phyloP scores from a whole-genome alignment of 2,888 invertebrate genomes.

The Zygaena filipendulae region DNA sequence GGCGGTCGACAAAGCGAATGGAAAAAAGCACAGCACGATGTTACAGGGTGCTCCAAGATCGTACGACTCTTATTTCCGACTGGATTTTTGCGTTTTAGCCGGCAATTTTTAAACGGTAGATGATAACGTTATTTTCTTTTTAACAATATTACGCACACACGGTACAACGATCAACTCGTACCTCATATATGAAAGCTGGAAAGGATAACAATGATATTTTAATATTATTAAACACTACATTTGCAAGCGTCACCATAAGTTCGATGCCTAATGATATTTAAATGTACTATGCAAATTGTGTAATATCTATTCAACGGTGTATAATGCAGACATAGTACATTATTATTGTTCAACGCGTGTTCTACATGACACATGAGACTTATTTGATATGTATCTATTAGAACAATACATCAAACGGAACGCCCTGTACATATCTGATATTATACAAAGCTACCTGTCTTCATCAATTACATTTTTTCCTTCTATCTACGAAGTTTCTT shows the following conservation, averaged over 20 bases:
- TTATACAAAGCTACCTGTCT: conserved; percentile 41
- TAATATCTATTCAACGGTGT: not conserved
- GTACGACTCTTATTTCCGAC: conserved; percentile 22
- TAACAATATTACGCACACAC: too few relatives aligned
- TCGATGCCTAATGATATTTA: too few relatives aligned
- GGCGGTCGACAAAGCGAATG: conserved; percentile 34
- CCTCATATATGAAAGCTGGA: too few relatives aligned
- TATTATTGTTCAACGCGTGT: conserved; percentile 23
- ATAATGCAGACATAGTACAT: conserved; percentile 7
- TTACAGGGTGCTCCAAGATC: conserved; percentile 24
- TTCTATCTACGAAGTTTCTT: conserved; percentile 30
- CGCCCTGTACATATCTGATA: conserved; percentile 32
- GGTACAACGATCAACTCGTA: too few relatives aligned
- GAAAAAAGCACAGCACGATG: conserved; percentile 25
- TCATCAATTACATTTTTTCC: conserved; percentile 62
- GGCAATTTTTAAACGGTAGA: too few relatives aligned
- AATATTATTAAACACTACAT: too few relatives aligned
- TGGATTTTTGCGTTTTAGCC: too few relatives aligned
- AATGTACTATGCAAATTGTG: too few relatives aligned
- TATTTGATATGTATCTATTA: conserved; percentile 39
- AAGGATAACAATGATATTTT: too few relatives aligned
- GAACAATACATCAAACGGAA: conserved; percentile 38
- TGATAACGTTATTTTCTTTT: too few relatives aligned
- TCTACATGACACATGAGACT: conserved; percentile 27
- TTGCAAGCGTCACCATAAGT: too few relatives aligned